These are phyloP conservation scores for Drosophila pseudoobscura DNA, from an alignment of 1,140 invertebrate species.

Conservation along the genomic window DNA sequence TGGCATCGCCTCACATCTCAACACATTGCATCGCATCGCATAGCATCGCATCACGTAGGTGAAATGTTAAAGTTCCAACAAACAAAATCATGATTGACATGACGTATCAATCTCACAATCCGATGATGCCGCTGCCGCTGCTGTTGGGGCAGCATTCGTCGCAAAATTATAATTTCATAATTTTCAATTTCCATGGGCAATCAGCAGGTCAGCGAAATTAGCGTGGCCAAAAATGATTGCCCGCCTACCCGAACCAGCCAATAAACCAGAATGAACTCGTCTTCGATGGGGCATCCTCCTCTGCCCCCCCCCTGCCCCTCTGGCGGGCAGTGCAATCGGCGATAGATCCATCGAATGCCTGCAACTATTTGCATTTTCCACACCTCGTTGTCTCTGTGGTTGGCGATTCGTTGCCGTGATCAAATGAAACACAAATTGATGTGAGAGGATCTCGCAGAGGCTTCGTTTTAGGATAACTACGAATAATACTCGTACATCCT, in stretches of 20 bases:
- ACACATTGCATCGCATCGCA: conserved; percentile 52
- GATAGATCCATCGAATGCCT: conserved; percentile 37
- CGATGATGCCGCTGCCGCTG: too few species aligned
- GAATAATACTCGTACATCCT: too few species aligned
- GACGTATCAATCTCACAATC: conserved; percentile 56
- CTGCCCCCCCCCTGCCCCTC: conserved; percentile 26
- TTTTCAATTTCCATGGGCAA: conserved; percentile 81
- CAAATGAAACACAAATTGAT: conserved; percentile 4
- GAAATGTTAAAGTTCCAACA: conserved; percentile 82
- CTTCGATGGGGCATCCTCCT: conserved; percentile 16
- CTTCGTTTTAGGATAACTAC: too few species aligned
- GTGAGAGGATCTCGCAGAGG: neutral
- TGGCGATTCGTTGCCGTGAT: neutral
- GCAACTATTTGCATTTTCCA: conserved; percentile 63
- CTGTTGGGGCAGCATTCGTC: conserved; percentile 3
- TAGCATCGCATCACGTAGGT: conserved; percentile 71
- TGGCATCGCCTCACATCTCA: conserved; percentile 37
- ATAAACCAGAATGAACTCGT: too few species aligned
- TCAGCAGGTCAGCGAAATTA: conserved; percentile 80
- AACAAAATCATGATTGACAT: conserved; percentile 82
- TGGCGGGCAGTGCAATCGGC: conserved; percentile 9
- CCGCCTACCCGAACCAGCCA: conserved; percentile 43
- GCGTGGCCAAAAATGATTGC: conserved; percentile 76
- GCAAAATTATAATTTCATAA: conserved; percentile 79
- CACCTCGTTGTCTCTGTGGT: conserved; percentile 45